A percentile compares a stretch with the other conserved stretches of the same genome.
These are phyloP conservation scores for Corella eumyota DNA, from an alignment of 23 tunicate species.

Conservation along the genomic window DNA sequence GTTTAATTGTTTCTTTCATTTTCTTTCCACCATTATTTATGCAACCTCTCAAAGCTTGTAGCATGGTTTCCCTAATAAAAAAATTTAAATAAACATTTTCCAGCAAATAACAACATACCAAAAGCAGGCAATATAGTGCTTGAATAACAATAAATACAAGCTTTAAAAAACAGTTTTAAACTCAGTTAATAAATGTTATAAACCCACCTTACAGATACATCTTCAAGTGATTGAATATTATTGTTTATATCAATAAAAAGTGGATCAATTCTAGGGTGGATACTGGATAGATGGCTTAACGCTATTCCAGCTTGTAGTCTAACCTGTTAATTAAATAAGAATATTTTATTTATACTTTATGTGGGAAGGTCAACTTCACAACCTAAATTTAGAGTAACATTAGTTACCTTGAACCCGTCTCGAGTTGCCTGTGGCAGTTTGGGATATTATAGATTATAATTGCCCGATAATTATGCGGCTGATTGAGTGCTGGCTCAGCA, in stretches of 20 bases:
- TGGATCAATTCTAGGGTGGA: constrained; percentile 79
- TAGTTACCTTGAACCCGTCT: no score
- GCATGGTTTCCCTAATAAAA: constrained; percentile 54
- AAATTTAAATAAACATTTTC: background rate
- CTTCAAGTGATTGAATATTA: constrained; percentile 34
- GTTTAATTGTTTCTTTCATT: constrained; percentile 29
- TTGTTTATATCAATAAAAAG: constrained; percentile 67
- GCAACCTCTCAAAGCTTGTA: constrained; percentile 71
- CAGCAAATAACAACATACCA: background rate
- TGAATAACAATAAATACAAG: no score
- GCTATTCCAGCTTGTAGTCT: constrained; percentile 78
- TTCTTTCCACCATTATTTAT: constrained; percentile 59
- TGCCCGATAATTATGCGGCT: no score
- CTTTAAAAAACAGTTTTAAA: no score
- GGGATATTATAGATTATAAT: no score
- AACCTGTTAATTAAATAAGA: constrained; percentile 9
- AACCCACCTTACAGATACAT: constrained; percentile 41
- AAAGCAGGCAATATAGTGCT: background rate
- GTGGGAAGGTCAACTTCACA: no score
- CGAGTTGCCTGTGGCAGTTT: no score
- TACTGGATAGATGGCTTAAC: constrained; percentile 48
- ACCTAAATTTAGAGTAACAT: no score
- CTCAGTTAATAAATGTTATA: no score
- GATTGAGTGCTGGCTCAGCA: no score
- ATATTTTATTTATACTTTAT: background rate